Evolutionary conservation across 2,888 invertebrate genomes (phyloP), one percentile per base, ranked within the genome.

Genomic region (Sphinx pinastri): DNA sequence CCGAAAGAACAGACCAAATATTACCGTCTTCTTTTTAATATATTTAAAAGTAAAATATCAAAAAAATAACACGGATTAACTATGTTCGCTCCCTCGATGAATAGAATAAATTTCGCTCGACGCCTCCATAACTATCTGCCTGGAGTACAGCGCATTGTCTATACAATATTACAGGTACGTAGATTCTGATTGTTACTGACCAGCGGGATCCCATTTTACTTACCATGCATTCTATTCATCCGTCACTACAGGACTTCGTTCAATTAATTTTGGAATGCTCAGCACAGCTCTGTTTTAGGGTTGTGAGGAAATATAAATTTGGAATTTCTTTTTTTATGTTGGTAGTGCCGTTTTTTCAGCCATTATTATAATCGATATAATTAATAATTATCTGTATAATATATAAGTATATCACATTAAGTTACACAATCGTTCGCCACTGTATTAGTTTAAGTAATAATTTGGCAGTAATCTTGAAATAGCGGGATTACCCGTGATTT

Each of bases 151-250:
- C 19, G 49, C 13, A 63, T 49, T 63, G 63, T 63, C 63, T 49
- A 49, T 49, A 47, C 63, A 63, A 63, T 49, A 47, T 47, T 49
- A 63, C 63, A 63, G 49, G 7, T 49, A 49, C 19, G 63, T 63
- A 49, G 63, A 63, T 19, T 63, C 49, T 63, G 63, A 63, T 63
- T 63, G 63, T 63, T 63, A 63, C 47, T 47, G 47, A 47, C 52
- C 69, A 69, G 69, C 69, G 69, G 69, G 69, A 45, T 69, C 52
- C 69, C 69, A 63, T 45, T 69, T 69, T 55, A 68, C 55, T 68
- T 68, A 55, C 47, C 57, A 68, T 68, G 47, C 25, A 19, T 45
- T 57, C 55, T 57, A 68, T 68, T 68, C 55, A 68, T 55, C 57
- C 68, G 47, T 55, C 68, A 57, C 57, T 58, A 68, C 55, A 47